Base-by-base conservation (phyloP, 1,140 invertebrate species). In the Ceratitis capitata region DNA sequence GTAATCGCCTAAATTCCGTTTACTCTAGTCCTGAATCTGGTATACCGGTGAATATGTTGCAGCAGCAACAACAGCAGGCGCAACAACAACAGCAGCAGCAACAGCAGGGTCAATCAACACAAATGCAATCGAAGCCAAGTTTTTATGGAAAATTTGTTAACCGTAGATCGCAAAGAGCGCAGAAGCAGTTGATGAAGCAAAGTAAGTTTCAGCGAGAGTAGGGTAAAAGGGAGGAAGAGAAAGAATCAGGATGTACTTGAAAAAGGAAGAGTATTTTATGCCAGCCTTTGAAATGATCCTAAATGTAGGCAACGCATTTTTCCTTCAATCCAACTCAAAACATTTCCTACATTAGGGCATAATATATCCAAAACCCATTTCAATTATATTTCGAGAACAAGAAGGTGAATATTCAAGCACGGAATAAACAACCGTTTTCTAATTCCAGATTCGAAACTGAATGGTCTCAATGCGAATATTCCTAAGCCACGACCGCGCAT, bases 101-200 rank as follows among this genome's bases (percentile, higher is more conserved):
- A 87, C 88, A 84, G 88, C 89, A 83, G 88, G 49, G 47, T 1
- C 84, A 85, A 26, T n/a, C 53, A 19, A 92, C 4, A 88, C 90
- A 51, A 86, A 86, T 74, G 89, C 90, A 85, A 88, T 85, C 85
- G 78, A 97, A 97, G 91, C 95, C 96, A 92, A 96, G 95, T 1
- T 92, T 97, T 0, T 97, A 97, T 87, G 96, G 97, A 85, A 93
- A 96, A 86, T 92, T 97, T 1, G 95, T 97, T 1, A 95, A 96
- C 39, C 93, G 96, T n/a, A 96, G 96, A 87, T 97, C 96, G 12
- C 93, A 95, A 2, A 92, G 95, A 58, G 94, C 95, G 85, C 95
- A 96, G 85, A 89, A 93, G 23, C 93, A 92, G 87, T 94, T 94
- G 87, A 94, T 94, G 23, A 94, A 94, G 87, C 95, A 95, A 91